Percentiles rank a stretch among this genome's conserved stretches.
Evolutionary conservation across 2,797 vertebrate genomes (phyloP).

Genomic region (Lerista edwardsae): DNA sequence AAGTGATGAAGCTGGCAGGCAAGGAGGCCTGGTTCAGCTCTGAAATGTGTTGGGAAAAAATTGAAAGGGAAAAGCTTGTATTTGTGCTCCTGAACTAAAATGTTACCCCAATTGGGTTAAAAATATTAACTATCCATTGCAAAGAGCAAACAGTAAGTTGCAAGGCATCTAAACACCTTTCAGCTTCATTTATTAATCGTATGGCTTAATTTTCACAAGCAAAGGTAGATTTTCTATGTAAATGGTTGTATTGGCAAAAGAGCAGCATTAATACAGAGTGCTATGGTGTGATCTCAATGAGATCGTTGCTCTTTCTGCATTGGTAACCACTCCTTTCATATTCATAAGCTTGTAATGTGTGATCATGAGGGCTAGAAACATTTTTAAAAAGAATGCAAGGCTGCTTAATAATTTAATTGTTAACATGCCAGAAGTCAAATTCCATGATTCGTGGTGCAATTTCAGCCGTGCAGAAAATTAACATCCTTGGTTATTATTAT

Average conservation of each 20-base stretch:
- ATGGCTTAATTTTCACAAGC: not conserved
- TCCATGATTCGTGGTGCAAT: not conserved
- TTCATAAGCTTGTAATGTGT: not conserved
- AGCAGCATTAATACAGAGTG: not conserved
- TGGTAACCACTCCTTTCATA: not conserved
- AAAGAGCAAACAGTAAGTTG: not conserved
- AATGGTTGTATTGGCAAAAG: not conserved
- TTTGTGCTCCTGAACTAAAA: constrained; percentile 3
- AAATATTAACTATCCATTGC: not conserved
- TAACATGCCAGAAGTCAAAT: not conserved
- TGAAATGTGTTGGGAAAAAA: not conserved
- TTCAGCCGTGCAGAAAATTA: constrained; percentile 9
- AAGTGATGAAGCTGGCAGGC: not conserved
- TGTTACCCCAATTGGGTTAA: not conserved
- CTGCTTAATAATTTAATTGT: not conserved
- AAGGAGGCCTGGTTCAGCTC: not conserved
- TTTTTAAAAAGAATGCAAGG: not conserved
- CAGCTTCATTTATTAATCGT: not conserved
- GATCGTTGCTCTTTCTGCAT: not conserved
- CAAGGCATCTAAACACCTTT: not conserved
- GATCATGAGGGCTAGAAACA: constrained; percentile 1
- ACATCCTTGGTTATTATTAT: not conserved
- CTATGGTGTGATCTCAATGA: not conserved
- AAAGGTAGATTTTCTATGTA: not conserved
- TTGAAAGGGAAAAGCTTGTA: not conserved